phyloP scores from a whole-genome alignment of 2,113 vertebrate species.

The Callospermophilus lateralis region DNA sequence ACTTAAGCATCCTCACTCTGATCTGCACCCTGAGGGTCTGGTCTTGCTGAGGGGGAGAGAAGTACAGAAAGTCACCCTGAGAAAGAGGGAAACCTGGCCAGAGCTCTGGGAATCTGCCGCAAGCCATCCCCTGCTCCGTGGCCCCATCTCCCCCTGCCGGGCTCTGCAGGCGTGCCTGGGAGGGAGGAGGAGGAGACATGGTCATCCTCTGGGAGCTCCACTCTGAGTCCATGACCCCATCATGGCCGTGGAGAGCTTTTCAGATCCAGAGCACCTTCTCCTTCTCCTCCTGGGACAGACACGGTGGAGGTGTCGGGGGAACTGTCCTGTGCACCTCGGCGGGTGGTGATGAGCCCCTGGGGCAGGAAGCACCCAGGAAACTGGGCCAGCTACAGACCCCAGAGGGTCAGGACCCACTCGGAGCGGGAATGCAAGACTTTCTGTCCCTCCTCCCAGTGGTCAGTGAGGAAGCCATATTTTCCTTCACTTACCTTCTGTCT shows the following conservation, averaged over 20 bases:
- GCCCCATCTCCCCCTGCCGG: rapidly evolving
- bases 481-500: background rate
- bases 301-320: background rate
- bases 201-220: background rate
- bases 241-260: background rate
- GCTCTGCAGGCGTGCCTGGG: no score
- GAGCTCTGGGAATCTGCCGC: background rate
- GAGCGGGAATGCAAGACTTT: rapidly evolving
- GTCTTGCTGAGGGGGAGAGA: background rate
- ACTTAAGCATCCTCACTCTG: background rate
- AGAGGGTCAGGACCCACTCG: background rate
- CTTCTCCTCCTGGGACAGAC: background rate
- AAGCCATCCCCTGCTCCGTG: background rate
- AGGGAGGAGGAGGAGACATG: no score
- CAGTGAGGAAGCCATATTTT: rapidly evolving
- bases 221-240: no score
- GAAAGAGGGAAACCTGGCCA: background rate
- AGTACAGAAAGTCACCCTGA: background rate
- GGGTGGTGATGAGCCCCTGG: background rate
- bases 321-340: no score
- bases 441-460: no score
- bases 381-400: rapidly evolving
- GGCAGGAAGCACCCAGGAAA: background rate
- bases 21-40: background rate
- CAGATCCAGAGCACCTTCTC: background rate